Evolutionary conservation across 1,140 invertebrate species (phyloP).

Genomic region (Oncopeltus fasciatus): DNA sequence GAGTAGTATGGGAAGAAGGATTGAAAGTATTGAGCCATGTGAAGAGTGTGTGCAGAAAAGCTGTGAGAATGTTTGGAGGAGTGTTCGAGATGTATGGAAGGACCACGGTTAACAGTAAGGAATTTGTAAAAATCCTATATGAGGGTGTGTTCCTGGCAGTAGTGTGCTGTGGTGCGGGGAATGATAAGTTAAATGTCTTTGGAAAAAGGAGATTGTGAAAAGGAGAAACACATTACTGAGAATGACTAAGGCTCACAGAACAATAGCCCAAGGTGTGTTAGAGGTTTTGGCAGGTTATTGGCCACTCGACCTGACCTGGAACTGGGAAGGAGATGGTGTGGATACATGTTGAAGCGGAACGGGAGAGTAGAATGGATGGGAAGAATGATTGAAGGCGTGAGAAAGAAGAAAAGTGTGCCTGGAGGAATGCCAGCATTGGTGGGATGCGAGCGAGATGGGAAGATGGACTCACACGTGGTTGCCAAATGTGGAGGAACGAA

Average conservation of each 20-base stretch:
- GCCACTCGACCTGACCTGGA: neutral
- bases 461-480: neutral
- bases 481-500: neutral
- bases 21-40: neutral
- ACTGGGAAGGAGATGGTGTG: neutral
- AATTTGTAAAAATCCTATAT: neutral
- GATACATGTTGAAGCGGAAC: neutral
- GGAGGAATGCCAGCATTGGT: neutral
- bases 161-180: neutral
- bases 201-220: neutral
- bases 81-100: neutral
- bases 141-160: neutral
- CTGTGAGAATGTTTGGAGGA: neutral
- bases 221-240: neutral
- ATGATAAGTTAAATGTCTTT: neutral
- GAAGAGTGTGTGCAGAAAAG: neutral
- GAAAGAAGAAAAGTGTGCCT: neutral
- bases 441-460: neutral
- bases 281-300: neutral
- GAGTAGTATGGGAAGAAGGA: neutral
- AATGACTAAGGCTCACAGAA: neutral
- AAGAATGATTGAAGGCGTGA: neutral
- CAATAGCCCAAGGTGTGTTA: neutral
- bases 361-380: neutral
- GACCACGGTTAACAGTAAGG: neutral